A percentile compares a stretch with the other conserved stretches of the same genome.
Conservation (phyloP, 2,113 vertebrate genomes). For the Prunella himalayana region DNA sequence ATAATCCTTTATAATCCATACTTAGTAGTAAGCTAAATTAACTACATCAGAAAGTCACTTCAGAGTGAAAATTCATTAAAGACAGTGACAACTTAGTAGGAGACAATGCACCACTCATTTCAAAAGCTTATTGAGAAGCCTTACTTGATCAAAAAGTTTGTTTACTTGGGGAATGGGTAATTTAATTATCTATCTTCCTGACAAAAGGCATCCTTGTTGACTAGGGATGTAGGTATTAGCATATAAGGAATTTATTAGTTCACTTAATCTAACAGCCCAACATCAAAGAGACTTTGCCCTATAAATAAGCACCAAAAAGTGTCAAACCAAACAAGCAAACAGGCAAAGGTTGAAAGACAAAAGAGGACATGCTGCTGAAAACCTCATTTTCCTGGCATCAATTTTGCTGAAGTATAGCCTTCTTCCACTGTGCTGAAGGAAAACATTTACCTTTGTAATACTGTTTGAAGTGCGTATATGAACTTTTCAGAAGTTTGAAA, state of each 20-base stretch:
- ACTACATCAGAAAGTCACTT: neutral
- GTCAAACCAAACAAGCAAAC: neutral
- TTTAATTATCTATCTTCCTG: conserved; percentile 36
- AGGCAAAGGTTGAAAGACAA: neutral
- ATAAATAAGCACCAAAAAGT: neutral
- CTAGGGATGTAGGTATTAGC: neutral
- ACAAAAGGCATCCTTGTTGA: conserved; percentile 26
- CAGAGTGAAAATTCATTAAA: neutral
- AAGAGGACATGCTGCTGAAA: neutral
- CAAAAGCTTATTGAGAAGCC: neutral
- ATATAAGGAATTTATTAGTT: conserved; percentile 19
- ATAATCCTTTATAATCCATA: neutral
- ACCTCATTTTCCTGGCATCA: neutral
- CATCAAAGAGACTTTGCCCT: conserved; percentile 1
- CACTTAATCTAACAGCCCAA: conserved; percentile 1
- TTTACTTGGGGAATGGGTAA: conserved; percentile 9
- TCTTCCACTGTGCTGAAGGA: neutral
- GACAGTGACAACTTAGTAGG: neutral
- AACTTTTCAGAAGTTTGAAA: neutral
- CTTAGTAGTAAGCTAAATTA: neutral
- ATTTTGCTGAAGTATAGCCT: neutral
- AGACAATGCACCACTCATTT: neutral
- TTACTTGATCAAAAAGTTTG: conserved; percentile 23
- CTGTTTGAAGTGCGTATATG: neutral
- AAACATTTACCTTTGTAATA: neutral